A percentile compares a stretch with the other conserved stretches of the same genome.
Conservation (phyloP, 2,797 vertebrate genomes). For the Vespertilio murinus region DNA sequence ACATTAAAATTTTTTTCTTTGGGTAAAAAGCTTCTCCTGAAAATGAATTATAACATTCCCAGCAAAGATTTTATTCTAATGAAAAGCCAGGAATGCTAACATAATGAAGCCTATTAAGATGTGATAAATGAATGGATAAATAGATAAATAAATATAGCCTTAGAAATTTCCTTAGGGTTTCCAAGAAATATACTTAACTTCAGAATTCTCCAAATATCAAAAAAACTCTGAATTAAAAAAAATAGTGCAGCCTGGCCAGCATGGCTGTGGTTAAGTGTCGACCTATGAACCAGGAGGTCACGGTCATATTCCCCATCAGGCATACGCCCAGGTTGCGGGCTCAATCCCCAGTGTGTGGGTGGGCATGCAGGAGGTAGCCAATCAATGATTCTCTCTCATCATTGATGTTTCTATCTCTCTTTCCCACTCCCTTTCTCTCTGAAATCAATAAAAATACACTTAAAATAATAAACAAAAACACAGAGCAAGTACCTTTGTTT, state of each 20-base stretch:
- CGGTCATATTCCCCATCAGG: too few relatives aligned
- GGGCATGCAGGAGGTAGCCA: too few relatives aligned
- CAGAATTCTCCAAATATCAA: constrained; percentile 37
- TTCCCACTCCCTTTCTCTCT: too few relatives aligned
- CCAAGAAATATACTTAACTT: constrained; percentile 26
- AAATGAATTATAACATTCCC: not conserved
- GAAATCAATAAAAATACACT: too few relatives aligned
- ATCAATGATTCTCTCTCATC: too few relatives aligned
- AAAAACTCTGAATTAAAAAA: constrained; percentile 19
- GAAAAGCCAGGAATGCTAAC: constrained; percentile 1
- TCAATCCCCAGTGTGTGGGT: too few relatives aligned
- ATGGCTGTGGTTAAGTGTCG: too few relatives aligned
- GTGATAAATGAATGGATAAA: not conserved
- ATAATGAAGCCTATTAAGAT: constrained; percentile 43
- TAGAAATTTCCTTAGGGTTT: constrained; percentile 3
- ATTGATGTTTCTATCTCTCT: too few relatives aligned
- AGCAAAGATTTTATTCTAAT: constrained; percentile 36
- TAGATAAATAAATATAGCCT: not conserved
- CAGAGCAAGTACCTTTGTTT: constrained; percentile 1
- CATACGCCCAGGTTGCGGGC: too few relatives aligned
- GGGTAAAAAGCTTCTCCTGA: not conserved
- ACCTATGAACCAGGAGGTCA: too few relatives aligned
- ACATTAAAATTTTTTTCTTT: not conserved
- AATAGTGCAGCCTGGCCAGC: not conserved
- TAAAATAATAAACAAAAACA: not conserved